Evolutionary conservation across 2,113 vertebrate genomes (phyloP).

Genomic region (Thunnus maccoyii): DNA sequence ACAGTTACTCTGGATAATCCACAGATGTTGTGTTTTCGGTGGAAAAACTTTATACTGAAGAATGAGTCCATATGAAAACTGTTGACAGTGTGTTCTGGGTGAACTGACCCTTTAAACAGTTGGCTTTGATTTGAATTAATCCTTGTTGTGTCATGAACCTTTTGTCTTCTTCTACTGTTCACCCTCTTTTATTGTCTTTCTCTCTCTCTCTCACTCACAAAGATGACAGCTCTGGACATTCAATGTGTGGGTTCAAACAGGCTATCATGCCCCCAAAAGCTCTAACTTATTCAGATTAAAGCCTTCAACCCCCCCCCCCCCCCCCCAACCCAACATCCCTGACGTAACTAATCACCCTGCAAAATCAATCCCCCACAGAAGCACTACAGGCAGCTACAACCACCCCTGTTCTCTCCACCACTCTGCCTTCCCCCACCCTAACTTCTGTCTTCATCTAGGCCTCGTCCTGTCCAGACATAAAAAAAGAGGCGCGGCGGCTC

Average conservation of each 20-base stretch:
- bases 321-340: conserved; percentile 39
- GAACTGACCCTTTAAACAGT: too few relatives aligned
- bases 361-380: conserved; percentile 62
- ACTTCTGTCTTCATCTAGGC: conserved; percentile 71
- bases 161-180: not conserved
- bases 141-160: too few relatives aligned
- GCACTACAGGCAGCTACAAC: conserved; percentile 46
- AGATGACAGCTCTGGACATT: not conserved
- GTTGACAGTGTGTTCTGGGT: too few relatives aligned
- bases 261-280: conserved; percentile 38
- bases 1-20: not conserved
- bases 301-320: conserved; percentile 1
- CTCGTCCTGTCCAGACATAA: conserved; percentile 55
- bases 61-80: not conserved
- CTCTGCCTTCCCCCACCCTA: conserved; percentile 19
- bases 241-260: too few relatives aligned
- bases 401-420: conserved; percentile 40
- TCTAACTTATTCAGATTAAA: conserved; percentile 50
- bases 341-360: conserved; percentile 62
- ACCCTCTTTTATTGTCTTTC: not conserved
- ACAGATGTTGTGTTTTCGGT: not conserved
- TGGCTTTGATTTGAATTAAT: too few relatives aligned
- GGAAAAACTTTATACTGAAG: too few relatives aligned
- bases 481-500: conserved; percentile 56
- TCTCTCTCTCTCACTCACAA: not conserved